phyloP scores from a whole-genome alignment of 1,140 invertebrate genomes.

The Grapholita molesta region DNA sequence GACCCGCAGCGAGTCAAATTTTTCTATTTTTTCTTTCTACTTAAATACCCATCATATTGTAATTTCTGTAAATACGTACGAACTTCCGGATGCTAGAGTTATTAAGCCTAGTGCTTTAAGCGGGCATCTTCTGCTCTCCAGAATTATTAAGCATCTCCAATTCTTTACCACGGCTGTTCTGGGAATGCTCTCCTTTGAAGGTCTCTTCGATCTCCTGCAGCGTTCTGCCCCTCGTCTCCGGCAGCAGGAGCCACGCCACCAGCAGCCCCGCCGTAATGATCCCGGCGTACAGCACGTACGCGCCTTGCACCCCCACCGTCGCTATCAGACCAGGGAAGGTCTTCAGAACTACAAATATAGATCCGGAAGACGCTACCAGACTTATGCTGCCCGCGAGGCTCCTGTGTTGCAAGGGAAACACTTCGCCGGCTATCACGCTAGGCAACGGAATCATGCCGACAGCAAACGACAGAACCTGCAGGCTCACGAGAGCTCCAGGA shows the following conservation, averaged over 20 bases:
- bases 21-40: too few species aligned
- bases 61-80: too few species aligned
- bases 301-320: conserved; percentile 37
- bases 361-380: conserved; percentile 18
- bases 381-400: conserved; percentile 39
- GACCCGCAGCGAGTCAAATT: too few species aligned
- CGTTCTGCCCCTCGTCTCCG: conserved; percentile 57
- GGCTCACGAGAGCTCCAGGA: conserved; percentile 25
- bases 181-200: conserved; percentile 26
- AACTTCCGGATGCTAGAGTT: too few species aligned
- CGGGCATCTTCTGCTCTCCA: not conserved
- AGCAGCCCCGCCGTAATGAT: conserved; percentile 37
- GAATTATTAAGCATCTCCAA: not conserved
- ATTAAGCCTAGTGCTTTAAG: too few species aligned
- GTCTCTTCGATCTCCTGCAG: conserved; percentile 61
- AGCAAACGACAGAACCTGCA: conserved; percentile 34
- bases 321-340: conserved; percentile 34
- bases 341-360: conserved; percentile 40
- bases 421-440: conserved; percentile 39
- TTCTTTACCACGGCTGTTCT: not conserved
- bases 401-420: conserved; percentile 43
- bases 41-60: too few species aligned
- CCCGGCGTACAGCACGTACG: conserved; percentile 39
- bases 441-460: conserved; percentile 39
- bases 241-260: conserved; percentile 41